Evolutionary conservation across 2,113 vertebrate genomes (phyloP).

Genomic region (Fulmarus glacialis): DNA sequence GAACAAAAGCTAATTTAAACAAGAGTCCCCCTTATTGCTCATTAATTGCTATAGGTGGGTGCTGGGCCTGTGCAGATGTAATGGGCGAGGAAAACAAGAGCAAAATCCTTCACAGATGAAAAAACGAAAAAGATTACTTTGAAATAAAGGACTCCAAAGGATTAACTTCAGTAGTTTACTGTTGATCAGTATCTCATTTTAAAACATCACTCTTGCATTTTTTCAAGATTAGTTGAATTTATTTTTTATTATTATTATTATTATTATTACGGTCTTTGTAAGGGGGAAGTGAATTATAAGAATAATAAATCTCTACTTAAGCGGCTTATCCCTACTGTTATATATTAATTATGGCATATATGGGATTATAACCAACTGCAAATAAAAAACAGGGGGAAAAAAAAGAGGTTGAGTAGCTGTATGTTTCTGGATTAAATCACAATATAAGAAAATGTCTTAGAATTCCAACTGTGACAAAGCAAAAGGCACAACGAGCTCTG

Average conservation of each 20-base stretch:
- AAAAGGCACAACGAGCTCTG: not conserved
- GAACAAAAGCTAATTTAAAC: not conserved
- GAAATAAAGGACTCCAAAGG: not conserved
- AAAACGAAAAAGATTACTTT: not conserved
- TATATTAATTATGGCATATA: not conserved
- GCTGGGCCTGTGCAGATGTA: not conserved
- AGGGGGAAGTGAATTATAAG: not conserved
- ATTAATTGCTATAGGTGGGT: not conserved
- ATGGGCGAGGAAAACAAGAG: not conserved
- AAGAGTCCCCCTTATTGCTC: not conserved
- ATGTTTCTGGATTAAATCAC: not conserved
- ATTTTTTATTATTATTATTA: not conserved
- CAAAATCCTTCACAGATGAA: not conserved
- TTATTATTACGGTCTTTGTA: not conserved
- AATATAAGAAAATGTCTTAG: not conserved
- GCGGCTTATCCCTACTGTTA: not conserved
- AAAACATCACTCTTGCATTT: not conserved
- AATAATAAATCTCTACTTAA: slow-evolving; percentile 3
- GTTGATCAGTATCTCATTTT: not conserved
- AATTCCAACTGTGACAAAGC: not conserved
- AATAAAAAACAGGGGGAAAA: rapidly evolving
- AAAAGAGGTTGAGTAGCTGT: not conserved
- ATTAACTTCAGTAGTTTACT: not conserved
- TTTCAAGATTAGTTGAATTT: not conserved
- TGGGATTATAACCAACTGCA: not conserved